Conservation (phyloP, 2,113 vertebrate species). For the Syngnathus floridae region DNA sequence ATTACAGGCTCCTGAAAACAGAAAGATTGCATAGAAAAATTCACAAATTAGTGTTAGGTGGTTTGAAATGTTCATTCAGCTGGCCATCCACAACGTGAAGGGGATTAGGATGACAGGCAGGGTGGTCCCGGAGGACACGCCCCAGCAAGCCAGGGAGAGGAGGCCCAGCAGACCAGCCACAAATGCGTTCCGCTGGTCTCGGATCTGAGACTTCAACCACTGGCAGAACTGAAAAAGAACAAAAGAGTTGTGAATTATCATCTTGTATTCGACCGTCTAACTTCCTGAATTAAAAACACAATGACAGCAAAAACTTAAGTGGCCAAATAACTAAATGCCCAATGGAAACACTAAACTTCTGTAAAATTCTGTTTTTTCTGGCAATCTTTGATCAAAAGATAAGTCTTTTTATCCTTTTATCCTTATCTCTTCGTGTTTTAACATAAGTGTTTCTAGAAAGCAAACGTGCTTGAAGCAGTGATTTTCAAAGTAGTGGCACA, state of each 20-base stretch:
- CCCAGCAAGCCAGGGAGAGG: conserved; percentile 73
- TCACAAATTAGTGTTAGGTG: too few relatives aligned
- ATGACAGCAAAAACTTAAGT: not conserved
- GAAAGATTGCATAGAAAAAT: too few relatives aligned
- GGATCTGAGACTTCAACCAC: conserved; percentile 84
- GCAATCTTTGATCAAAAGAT: not conserved
- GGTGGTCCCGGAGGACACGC: conserved; percentile 71
- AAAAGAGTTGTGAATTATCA: too few relatives aligned
- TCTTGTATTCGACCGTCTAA: not conserved
- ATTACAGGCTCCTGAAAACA: not conserved
- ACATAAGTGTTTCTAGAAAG: too few relatives aligned
- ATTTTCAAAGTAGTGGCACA: not conserved
- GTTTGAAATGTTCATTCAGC: conserved; percentile 52
- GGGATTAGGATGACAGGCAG: conserved; percentile 81
- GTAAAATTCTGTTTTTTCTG: not conserved
- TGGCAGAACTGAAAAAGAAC: conserved; percentile 78
- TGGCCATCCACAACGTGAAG: conserved; percentile 91
- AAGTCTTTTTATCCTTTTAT: too few relatives aligned
- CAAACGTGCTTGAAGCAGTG: not conserved
- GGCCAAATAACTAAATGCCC: not conserved
- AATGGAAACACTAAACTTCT: not conserved
- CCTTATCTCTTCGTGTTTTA: too few relatives aligned
- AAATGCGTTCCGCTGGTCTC: conserved; percentile 80
- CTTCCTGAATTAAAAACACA: not conserved
- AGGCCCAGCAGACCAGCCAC: conserved; percentile 76